These are phyloP conservation scores for Eurosta solidaginis DNA, from an alignment of 1,140 invertebrate species.

Conservation along the genomic window DNA sequence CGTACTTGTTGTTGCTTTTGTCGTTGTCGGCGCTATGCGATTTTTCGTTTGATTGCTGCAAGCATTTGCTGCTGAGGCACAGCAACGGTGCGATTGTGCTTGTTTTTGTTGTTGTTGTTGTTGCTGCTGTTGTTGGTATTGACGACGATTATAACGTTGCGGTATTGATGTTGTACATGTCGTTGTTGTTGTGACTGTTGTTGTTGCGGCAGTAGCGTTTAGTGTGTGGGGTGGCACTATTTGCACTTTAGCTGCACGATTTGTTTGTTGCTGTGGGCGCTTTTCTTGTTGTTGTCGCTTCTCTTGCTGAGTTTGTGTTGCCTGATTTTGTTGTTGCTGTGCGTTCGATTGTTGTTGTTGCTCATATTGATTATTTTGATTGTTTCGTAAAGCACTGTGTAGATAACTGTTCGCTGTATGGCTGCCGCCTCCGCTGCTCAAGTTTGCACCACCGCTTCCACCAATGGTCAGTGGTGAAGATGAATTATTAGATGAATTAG, in stretches of 20 bases:
- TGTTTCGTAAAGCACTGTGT: neutral
- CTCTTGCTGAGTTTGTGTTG: neutral
- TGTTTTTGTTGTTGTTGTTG: conserved; percentile 27
- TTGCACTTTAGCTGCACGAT: neutral
- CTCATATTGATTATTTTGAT: neutral
- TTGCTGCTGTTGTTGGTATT: conserved; percentile 32
- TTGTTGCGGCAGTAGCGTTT: neutral
- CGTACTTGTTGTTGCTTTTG: neutral
- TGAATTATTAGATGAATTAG: neutral
- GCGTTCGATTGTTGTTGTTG: neutral
- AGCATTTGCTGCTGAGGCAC: neutral
- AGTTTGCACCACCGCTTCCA: neutral
- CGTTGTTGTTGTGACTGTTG: conserved; percentile 7
- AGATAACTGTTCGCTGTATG: conserved; percentile 5
- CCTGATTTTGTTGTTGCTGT: neutral
- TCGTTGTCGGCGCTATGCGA: neutral
- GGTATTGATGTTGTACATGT: neutral
- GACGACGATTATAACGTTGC: conserved; percentile 18
- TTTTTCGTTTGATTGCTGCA: conserved; percentile 35
- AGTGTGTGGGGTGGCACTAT: neutral
- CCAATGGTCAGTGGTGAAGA: conserved; percentile 24
- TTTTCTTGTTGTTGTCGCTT: conserved; percentile 25
- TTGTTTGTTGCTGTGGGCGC: neutral
- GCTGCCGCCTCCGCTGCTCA: neutral
- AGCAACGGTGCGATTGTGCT: conserved; percentile 3